Base-by-base conservation (phyloP, 1,140 invertebrate species). In the Lepidotrigona ventralis region DNA sequence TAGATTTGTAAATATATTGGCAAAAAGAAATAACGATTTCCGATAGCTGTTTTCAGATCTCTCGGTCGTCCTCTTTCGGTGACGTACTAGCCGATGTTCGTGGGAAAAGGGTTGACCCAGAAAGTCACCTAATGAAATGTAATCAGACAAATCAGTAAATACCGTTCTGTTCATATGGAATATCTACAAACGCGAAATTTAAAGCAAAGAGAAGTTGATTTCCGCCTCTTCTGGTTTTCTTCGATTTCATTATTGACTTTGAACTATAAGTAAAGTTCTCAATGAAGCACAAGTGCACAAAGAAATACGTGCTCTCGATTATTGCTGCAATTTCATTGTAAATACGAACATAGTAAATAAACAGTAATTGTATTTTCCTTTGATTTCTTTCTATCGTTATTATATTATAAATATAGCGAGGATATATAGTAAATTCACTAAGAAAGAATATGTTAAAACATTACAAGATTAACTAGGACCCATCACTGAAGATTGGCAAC, bases 41-140 rank as follows among this genome's bases (percentile, higher is more conserved):
- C 0, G 1, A 12, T 2, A 29, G 5, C 17, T 12, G 21, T 23
- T 73, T 9, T 26, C 39, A 8, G 46, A 72, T 26, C n/a, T 15
- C 4, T 17, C 8, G 6, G 1, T 53, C 29, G 1, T 26, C 15
- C 3, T 72, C 15, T 53, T 26, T 53, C 46, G 17, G 17, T 26
- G 46, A 21, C 46, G 17, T n/a, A 21, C 6, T 29, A 6, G 4
- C 8, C 4, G 26, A 72, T 26, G 26, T 72, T 72, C 17, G 1
- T 0, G 26, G 1, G 17, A 26, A 53, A 26, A 11, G 2, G 2
- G 11, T 3, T 29, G 70, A 72, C 19, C 17, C 21, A 53, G 26
- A 72, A 72, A 53, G 17, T 72, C 17, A 14, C 17, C 12, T 56
- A 73, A 73, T 54, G 26, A 56, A 73, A 54, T 23, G 71, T 73